Base-by-base conservation (phyloP, 2,797 vertebrate genomes). In the Fistularia commersonii region DNA sequence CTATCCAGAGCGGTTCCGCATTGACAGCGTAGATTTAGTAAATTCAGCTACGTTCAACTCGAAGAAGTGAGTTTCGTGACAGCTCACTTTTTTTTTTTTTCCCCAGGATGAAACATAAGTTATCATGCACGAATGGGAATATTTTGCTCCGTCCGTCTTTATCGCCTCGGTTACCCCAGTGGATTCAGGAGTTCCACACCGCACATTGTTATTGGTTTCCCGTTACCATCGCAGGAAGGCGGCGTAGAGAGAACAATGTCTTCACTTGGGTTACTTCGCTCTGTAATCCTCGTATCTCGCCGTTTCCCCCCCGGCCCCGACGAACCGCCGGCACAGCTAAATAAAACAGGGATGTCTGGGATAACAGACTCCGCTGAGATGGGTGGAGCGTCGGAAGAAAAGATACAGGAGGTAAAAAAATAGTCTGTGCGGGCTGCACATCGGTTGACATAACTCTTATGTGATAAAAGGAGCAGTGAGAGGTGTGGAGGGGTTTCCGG, bases 381-480 rank as follows among this genome's bases (percentile, higher is more conserved):
- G 31, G 3, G n/a, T n/a, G 45, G n/a, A 46, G 3, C 23, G 8
- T 11, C 2, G 12, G 10, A 6, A 10, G 31, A 32, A 32, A 45
- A 45, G 11, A 45, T 12, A 33, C 12, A 1, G 11, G 6, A 11
- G 32, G 33, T n/a, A 23, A 23, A 23, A 23, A 23, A 49, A 73
- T 55, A 41, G 61, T 70, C 48, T 50, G 61, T 61, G 79, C 23
- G 23, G 23, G 4, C 23, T 4, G 4, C 60, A 68, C 62, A 66
- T 79, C 74, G 66, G 72, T 72, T 56, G 69, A 74, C 52, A 56
- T 61, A 52, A 72, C 55, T 74, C 51, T 38, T 32, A 58, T 46
- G 51, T 13, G 7, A 38, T 73, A 45, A 70, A 69, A 52, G 51
- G 66, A 64, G 41, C 15, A 36, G 48, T 60, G 45, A 51, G 66